Base-by-base conservation (phyloP, 2,888 invertebrate genomes). In the Hydroisotoma schaefferi region DNA sequence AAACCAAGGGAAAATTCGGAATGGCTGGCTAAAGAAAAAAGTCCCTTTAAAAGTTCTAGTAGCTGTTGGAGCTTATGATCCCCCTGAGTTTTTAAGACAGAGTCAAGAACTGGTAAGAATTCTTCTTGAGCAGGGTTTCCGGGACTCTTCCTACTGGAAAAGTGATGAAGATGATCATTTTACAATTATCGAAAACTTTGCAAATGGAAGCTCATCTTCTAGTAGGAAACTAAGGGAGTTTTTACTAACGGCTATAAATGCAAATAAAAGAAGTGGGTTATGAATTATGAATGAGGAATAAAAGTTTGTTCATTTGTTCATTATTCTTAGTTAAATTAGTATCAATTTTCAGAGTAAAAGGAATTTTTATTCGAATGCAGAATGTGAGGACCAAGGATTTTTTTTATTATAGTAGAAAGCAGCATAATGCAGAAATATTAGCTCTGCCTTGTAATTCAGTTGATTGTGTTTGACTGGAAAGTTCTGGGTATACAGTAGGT, bases 111-210 rank as follows among this genome's bases (percentile, higher is more conserved):
- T 40, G n/a, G 40, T 20, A 10, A 5, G 20, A 15, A 5, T 40
- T 15, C 40, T 40, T 18, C 5, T 5, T 15, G 40, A 40, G n/a
- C 15, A 15, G 4, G 40, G 40, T 15, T 15, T 40, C n/a, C 15
- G 20, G 20, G 40, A 33, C 8, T 10, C 8, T 20, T 18, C 15
- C 40, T 40, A 18, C n/a, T 40, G 40, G 40, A 15, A 18, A 20
- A 40, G 40, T 40, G 40, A 40, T 40, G 20, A 15, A 4, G 40
- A 40, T 15, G 40, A 40, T 15, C 40, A 40, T 40, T 40, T 40
- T 4, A 40, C 40, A 40, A 40, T 40, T 40, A 40, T 40, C 15
- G 40, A 40, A 40, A 40, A 40, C 40, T 40, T 40, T 40, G 15
- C 40, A 40, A 15, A 40, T 5, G n/a, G 40, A 4, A 40, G 20